Percentiles rank a stretch among this genome's conserved stretches.
phyloP scores from a whole-genome alignment of 2,888 invertebrate species.

The Drosophila rellima region DNA sequence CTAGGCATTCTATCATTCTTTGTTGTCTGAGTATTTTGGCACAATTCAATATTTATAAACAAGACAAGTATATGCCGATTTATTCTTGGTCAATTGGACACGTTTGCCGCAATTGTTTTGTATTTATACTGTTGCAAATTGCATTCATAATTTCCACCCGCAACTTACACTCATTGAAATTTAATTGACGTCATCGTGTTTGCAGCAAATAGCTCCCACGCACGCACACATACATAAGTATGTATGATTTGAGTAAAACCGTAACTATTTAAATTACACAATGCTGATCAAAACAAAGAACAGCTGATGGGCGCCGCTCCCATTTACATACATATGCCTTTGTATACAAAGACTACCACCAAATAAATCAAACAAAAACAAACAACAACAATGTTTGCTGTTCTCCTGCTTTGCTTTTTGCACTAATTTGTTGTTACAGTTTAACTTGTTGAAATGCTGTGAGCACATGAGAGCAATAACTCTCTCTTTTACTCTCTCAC shows the following conservation, averaged over 20 bases:
- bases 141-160: slow-evolving; percentile 20
- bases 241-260: slow-evolving; percentile 10
- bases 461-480: slow-evolving; percentile 22
- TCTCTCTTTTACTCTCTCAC: slow-evolving; percentile 16
- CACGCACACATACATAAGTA: slow-evolving; percentile 8
- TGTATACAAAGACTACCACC: slow-evolving; percentile 36
- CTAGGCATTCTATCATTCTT: slow-evolving; percentile 27
- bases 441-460: slow-evolving; percentile 67
- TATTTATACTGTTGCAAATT: slow-evolving; percentile 32
- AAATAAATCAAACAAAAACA: slow-evolving; percentile 40
- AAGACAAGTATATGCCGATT: slow-evolving; percentile 28
- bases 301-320: slow-evolving; percentile 63
- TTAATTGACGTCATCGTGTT: slow-evolving; percentile 55
- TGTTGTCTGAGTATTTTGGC: slow-evolving; percentile 47
- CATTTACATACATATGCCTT: slow-evolving; percentile 9
- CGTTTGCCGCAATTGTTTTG: slow-evolving; percentile 46
- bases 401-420: slow-evolving; percentile 24
- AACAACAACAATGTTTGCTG: slow-evolving; percentile 23
- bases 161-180: slow-evolving; percentile 9
- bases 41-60: slow-evolving; percentile 57
- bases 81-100: slow-evolving; percentile 55
- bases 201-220: slow-evolving; percentile 2
- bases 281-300: slow-evolving; percentile 72
- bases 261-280: slow-evolving; percentile 51
- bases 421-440: slow-evolving; percentile 40